Base-by-base conservation (phyloP, 2,888 invertebrate species). In the Drosophila helvetica region DNA sequence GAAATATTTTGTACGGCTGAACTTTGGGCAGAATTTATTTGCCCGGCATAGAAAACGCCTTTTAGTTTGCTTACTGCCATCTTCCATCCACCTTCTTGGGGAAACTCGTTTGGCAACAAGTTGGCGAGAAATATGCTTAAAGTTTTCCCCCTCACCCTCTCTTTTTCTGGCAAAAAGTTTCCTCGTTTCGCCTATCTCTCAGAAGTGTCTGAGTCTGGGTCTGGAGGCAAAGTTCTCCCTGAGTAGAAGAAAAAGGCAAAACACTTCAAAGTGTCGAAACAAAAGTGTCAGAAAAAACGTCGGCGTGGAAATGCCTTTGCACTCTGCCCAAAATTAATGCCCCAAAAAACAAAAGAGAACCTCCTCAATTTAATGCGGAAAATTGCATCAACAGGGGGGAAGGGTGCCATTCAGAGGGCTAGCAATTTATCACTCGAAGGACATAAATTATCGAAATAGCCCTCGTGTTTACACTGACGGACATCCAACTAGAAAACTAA, bases 181-280 rank as follows among this genome's bases (percentile, higher is more conserved):
- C 61, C 17, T 48, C 54, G 58, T 60, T 53, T 54, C 19, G 58
- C 59, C 62, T 74, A 80, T 74, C 69, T 60, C 50, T 73, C 67
- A 19, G 8, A 22, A 25, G 71, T 69, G 56, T 78, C 80, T 78
- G 78, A 65, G 59, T 54, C 67, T 67, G 53, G 2, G 50, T 30
- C 18, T 19, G 50, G 2, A 2, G n/a, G 10, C 46, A 55, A 59
- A 60, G 7, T 38, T 38, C 38, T 7, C 7, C 38, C 15, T n/a
- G 38, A 8, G 18, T 10, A 50, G 12, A 59, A 69, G 15, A 54
- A 65, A 74, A 82, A 64, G 38, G 38, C 38, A 38, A 86, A 77
- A 86, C 80, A 89, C 84, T 85, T 89, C 77, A 79, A 85, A 89
- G 89, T 88, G 86, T 81, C 84, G 82, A 85, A 87, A 89, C 68